A percentile compares a stretch with the other conserved stretches of the same genome.
These are phyloP conservation scores for Turdus rufiventris DNA, from an alignment of 2,113 vertebrate genomes.

Conservation along the genomic window DNA sequence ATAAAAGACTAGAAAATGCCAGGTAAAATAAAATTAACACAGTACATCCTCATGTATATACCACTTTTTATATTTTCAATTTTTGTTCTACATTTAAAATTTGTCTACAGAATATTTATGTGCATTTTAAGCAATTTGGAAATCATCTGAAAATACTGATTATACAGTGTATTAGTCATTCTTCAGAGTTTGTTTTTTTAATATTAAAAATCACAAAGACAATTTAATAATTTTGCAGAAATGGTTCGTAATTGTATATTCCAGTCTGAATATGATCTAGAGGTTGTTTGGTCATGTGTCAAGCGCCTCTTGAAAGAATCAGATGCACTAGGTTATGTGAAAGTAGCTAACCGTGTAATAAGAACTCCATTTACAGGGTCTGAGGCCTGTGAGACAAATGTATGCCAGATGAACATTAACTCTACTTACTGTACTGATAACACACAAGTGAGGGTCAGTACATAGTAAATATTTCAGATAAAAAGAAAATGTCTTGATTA, in stretches of 20 bases:
- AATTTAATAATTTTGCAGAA: not conserved
- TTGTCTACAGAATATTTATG: not conserved
- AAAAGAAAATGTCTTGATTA: not conserved
- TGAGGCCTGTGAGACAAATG: not conserved
- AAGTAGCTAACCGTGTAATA: not conserved
- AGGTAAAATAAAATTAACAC: not conserved
- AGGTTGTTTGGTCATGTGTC: not conserved
- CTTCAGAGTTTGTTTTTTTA: fast-evolving
- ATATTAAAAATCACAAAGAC: not conserved
- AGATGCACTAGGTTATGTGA: not conserved
- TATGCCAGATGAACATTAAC: not conserved
- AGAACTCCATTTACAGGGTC: not conserved
- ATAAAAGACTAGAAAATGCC: not conserved
- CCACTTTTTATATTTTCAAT: not conserved
- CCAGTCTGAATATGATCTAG: not conserved
- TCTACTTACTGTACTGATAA: not conserved
- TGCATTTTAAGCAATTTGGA: not conserved
- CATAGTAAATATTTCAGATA: not conserved
- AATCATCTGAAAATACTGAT: not conserved
- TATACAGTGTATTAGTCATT: not conserved
- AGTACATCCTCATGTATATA: not conserved
- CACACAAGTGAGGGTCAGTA: not conserved
- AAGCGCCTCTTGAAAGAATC: not conserved
- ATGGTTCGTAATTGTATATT: not conserved
- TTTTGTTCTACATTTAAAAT: not conserved